Base-by-base conservation (phyloP, 2,113 vertebrate species). In the Anguilla japonica region DNA sequence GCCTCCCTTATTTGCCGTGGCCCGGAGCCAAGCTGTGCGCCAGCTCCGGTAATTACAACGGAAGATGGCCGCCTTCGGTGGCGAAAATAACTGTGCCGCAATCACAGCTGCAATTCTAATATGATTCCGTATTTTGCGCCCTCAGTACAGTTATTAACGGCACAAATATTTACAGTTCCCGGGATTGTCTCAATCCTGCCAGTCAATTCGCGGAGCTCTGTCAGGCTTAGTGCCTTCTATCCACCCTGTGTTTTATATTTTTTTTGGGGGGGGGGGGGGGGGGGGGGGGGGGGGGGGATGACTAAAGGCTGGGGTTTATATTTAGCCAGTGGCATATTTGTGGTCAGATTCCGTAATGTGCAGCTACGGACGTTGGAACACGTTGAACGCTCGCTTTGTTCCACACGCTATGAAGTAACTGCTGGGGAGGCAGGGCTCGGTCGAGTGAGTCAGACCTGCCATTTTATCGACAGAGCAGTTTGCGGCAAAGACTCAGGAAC, bases 31-130 rank as follows among this genome's bases (percentile, higher is more conserved):
- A 60, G 82, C 56, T 86, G 79, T 67, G 53, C 56, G 75, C 83
- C 40, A 71, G 41, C 71, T 46, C 75, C 82, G 85, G 81, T 90
- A 88, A 91, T 89, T 86, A 87, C 79, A 79, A 15, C n/a, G 56
- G 81, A 75, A 87, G 46, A 88, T 85, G 79, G 82, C 82, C 41
- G 87, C 82, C 67, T 39, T 56, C 83, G 34, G 78, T 81, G 87
- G 84, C 88, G 83, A 85, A 81, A 89, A 87, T 75, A 87, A 81
- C 41, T 79, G 63, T 41, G 40, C 88, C 84, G 85, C 85, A 81
- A 86, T 83, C 85, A 34, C 79, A 81, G 26, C 29, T 78, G 29
- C 50, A 78, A 39, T 84, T 84, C 43, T 15, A 9, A 41, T 39
- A 20, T 84, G 22, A 84, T 71, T 41, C 34, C 18, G 53, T 84